These are phyloP conservation scores for Danaus chrysippus DNA, from an alignment of 2,888 invertebrate genomes.

Conservation along the genomic window DNA sequence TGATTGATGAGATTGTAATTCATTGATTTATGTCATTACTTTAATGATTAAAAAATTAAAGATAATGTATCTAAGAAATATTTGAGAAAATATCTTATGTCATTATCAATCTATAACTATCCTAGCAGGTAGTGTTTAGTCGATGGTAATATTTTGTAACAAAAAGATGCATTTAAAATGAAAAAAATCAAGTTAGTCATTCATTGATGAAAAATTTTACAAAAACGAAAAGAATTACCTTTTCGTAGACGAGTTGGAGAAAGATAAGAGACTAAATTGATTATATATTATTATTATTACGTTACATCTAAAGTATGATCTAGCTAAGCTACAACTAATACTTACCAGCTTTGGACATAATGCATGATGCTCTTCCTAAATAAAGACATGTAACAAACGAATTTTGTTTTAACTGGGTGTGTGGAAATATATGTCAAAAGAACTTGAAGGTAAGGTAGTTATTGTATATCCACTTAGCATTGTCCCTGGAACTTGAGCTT, in stretches of 20 bases:
- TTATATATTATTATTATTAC: background rate
- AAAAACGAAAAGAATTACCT: constrained; percentile 3
- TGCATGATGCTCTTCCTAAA: constrained; percentile 90
- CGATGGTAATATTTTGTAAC: too few species aligned
- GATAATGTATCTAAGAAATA: too few species aligned
- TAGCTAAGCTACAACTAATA: constrained; percentile 36
- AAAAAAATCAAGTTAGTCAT: too few species aligned
- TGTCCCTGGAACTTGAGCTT: constrained; percentile 30
- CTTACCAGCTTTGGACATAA: constrained; percentile 93
- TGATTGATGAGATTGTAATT: too few species aligned
- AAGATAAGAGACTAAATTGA: background rate
- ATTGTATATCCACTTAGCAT: constrained; percentile 31
- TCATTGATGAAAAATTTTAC: too few species aligned
- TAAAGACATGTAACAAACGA: constrained; percentile 46
- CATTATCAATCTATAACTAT: too few species aligned
- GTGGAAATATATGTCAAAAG: constrained; percentile 31
- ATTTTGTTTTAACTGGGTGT: constrained; percentile 33
- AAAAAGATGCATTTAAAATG: too few species aligned
- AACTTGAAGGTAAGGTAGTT: constrained; percentile 26
- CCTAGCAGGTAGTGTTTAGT: too few species aligned
- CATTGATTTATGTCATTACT: too few species aligned
- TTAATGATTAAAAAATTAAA: too few species aligned
- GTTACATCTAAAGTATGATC: constrained; percentile 13
- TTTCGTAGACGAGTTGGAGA: background rate
- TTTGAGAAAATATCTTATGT: too few species aligned